phyloP scores from a whole-genome alignment of 2,113 vertebrate species.

The Seriola dumerili region DNA sequence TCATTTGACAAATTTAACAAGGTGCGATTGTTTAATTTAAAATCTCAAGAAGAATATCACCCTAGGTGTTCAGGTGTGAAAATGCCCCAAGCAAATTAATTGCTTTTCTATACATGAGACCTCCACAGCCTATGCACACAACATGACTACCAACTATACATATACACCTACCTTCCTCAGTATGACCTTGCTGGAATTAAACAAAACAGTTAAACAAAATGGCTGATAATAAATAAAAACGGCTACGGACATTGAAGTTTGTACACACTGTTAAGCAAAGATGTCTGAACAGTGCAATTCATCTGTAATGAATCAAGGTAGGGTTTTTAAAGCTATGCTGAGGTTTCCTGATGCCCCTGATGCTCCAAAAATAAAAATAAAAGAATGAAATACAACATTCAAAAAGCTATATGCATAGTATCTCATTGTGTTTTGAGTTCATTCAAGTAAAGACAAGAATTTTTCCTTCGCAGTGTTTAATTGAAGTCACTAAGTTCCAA shows the following conservation, averaged over 20 bases:
- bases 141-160: not conserved
- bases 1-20: not conserved
- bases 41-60: not conserved
- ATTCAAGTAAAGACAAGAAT: not conserved
- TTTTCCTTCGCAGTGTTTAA: not conserved
- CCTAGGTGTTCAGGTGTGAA: not conserved
- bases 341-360: no score
- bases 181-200: not conserved
- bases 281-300: no score
- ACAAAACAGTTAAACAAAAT: no score
- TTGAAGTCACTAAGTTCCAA: not conserved
- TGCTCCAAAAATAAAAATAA: not conserved
- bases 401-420: not conserved
- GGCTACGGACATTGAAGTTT: no score
- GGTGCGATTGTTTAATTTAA: not conserved
- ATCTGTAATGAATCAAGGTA: no score
- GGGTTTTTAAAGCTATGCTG: no score
- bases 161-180: not conserved
- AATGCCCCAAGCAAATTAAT: not conserved
- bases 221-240: no score
- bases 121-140: not conserved
- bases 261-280: no score
- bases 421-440: not conserved
- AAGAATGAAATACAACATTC: not conserved
- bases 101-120: not conserved